Conservation (phyloP, 2,797 vertebrate species). For the Mormyrus hasselquistii region DNA sequence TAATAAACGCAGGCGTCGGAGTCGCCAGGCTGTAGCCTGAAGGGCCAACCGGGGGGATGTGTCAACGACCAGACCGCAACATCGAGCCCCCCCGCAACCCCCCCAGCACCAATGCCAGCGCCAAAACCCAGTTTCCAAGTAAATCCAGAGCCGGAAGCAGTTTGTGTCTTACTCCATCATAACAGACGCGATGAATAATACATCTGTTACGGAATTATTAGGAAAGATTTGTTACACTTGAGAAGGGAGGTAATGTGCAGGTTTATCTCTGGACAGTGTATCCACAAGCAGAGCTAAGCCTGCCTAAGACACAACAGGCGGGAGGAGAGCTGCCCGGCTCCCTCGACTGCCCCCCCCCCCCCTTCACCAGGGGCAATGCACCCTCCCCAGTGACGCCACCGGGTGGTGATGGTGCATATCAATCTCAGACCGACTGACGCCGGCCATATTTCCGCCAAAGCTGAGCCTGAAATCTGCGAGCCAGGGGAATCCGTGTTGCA, state of each 20-base stretch:
- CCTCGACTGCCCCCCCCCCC: constrained; percentile 48
- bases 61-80: neutral
- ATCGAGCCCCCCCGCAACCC: neutral
- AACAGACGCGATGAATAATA: constrained; percentile 58
- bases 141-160: neutral
- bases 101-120: neutral
- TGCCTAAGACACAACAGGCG: neutral
- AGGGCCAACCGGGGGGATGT: neutral
- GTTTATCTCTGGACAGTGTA: constrained; percentile 50
- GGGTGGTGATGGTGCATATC: neutral
- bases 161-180: constrained; percentile 27
- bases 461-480: neutral
- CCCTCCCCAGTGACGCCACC: neutral
- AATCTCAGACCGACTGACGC: neutral
- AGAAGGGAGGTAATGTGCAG: constrained; percentile 61
- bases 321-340: constrained; percentile 38
- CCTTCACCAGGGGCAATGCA: constrained; percentile 34
- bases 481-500: neutral
- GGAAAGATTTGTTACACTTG: constrained; percentile 65
- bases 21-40: neutral
- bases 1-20: constrained; percentile 36
- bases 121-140: constrained; percentile 1
- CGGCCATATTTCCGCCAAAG: neutral
- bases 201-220: constrained; percentile 66
- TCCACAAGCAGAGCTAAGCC: neutral